phyloP scores from a whole-genome alignment of 2,113 vertebrate species.

The Myrmecophaga tridactyla region DNA sequence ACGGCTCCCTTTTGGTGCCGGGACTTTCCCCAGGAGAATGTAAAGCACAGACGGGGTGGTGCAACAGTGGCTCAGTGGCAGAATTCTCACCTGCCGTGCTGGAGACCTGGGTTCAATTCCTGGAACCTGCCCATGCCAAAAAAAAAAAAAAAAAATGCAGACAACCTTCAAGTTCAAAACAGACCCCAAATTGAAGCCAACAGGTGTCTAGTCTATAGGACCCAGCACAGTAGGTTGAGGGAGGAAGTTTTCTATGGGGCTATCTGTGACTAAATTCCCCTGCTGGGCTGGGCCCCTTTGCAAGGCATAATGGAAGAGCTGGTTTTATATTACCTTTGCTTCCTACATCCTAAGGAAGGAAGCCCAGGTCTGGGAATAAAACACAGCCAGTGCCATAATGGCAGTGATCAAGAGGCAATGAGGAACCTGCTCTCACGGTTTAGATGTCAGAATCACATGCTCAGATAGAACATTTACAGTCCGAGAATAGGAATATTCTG shows the following conservation, averaged over 20 bases:
- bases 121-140: too few relatives aligned
- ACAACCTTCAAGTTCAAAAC: neutral
- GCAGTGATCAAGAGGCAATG: constrained; percentile 38
- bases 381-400: neutral
- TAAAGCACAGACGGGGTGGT: neutral
- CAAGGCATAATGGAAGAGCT: neutral
- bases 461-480: neutral
- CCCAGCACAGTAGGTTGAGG: neutral
- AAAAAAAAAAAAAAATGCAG: too few relatives aligned
- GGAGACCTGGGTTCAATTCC: too few relatives aligned
- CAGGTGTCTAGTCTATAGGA: neutral
- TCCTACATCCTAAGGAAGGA: neutral
- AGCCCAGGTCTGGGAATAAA: neutral
- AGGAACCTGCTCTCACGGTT: constrained; percentile 31
- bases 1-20: neutral
- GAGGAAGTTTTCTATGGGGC: neutral
- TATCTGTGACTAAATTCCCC: constrained; percentile 11
- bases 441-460: neutral
- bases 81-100: too few relatives aligned
- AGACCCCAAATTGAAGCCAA: neutral
- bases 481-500: constrained; percentile 36
- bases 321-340: neutral
- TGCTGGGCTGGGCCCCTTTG: neutral
- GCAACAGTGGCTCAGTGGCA: too few relatives aligned
- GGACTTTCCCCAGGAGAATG: neutral